Conservation (phyloP, 2,113 vertebrate genomes). For the Anhinga rufa region DNA sequence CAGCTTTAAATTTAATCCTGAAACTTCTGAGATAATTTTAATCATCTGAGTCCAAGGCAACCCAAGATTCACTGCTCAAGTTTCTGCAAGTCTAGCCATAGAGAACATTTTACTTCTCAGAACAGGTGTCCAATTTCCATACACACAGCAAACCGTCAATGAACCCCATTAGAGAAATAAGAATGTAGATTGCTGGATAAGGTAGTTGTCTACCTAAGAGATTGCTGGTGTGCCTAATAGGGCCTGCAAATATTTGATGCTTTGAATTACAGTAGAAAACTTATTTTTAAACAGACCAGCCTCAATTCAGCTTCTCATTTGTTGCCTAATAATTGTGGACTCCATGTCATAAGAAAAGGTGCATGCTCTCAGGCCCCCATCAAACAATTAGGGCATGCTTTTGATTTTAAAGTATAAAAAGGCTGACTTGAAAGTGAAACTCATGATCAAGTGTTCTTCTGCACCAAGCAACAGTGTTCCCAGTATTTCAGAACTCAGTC, state of each 20-base stretch:
- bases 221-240: not conserved
- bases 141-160: not conserved
- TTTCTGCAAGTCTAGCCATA: not conserved
- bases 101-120: not conserved
- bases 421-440: not conserved
- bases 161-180: not conserved
- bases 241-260: not conserved
- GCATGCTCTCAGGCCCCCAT: not conserved
- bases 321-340: not conserved
- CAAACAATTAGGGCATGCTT: not conserved
- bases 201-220: not conserved
- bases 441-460: not conserved
- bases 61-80: not conserved
- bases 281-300: not conserved
- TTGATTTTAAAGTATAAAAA: not conserved
- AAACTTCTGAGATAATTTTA: not conserved
- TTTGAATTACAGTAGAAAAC: not conserved
- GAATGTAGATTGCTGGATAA: not conserved
- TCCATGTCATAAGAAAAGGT: not conserved
- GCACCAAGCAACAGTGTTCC: not conserved
- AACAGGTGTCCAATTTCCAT: not conserved
- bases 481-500: not conserved
- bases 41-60: not conserved
- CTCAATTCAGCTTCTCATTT: not conserved
- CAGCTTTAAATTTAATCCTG: not conserved